Evolutionary conservation across 2,797 vertebrate species (phyloP).

Genomic region (Arctocebus calabarensis): DNA sequence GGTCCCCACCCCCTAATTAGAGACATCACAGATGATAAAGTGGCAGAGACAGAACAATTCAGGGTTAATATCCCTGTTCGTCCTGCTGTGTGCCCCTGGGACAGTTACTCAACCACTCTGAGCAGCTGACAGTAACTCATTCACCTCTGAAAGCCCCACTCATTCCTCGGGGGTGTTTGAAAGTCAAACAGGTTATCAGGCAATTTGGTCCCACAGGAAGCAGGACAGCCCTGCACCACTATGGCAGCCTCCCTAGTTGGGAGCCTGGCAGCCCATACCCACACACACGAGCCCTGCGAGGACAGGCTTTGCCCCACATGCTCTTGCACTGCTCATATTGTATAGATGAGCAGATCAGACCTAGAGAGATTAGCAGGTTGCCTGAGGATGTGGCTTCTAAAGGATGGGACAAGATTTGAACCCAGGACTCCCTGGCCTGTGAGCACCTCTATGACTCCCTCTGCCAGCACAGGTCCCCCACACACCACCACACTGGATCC

Average conservation of each 20-base stretch:
- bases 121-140: neutral
- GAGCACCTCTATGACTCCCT: no score
- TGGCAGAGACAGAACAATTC: neutral
- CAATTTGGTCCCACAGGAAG: neutral
- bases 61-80: no score
- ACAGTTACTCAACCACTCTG: neutral
- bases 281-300: neutral
- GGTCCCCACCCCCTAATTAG: neutral
- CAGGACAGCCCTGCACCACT: accelerated
- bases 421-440: neutral
- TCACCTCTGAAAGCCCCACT: neutral
- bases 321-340: neutral
- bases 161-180: neutral
- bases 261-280: neutral
- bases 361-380: accelerated
- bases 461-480: neutral
- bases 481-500: accelerated
- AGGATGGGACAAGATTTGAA: neutral
- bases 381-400: neutral
- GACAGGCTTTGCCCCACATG: neutral
- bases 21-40: neutral
- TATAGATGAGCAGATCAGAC: neutral
- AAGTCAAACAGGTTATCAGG: neutral
- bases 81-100: neutral
- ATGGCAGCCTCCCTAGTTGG: accelerated